Evolutionary conservation across 2,797 vertebrate genomes (phyloP).

Genomic region (Tapirus indicus): DNA sequence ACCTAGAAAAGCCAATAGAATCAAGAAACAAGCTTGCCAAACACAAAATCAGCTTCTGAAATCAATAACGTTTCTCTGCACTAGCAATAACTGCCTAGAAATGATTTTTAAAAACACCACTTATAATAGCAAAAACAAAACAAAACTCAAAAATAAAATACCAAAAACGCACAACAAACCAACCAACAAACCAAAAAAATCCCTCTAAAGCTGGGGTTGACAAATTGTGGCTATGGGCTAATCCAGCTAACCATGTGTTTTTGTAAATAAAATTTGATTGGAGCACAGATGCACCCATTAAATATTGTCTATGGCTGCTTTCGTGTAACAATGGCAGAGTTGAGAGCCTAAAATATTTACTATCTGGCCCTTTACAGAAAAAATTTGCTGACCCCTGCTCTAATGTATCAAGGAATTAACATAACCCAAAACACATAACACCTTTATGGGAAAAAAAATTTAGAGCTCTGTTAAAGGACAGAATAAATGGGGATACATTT

Average conservation of each 20-base stretch:
- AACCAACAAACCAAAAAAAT: background rate
- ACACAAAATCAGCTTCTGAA: conserved; percentile 51
- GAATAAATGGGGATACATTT: background rate
- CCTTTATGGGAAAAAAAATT: background rate
- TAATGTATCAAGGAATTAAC: background rate
- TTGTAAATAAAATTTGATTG: conserved; percentile 47
- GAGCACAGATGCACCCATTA: background rate
- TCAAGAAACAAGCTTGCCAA: conserved; percentile 62
- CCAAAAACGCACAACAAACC: background rate
- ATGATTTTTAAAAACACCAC: background rate
- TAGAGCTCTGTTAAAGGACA: conserved; percentile 52
- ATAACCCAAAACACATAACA: background rate
- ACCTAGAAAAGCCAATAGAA: conserved; percentile 55
- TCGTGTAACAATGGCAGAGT: background rate
- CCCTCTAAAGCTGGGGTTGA: background rate
- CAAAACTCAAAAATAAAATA: background rate
- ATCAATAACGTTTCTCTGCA: conserved; percentile 58
- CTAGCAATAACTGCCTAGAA: background rate
- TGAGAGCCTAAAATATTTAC: conserved; percentile 28
- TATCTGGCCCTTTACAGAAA: background rate
- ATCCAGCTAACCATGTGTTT: background rate
- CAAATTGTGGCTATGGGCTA: background rate
- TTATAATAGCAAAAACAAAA: conserved; percentile 42
- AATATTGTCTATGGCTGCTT: background rate
- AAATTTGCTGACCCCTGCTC: background rate